Conservation (phyloP, 2,888 invertebrate species). For the Nezara viridula region DNA sequence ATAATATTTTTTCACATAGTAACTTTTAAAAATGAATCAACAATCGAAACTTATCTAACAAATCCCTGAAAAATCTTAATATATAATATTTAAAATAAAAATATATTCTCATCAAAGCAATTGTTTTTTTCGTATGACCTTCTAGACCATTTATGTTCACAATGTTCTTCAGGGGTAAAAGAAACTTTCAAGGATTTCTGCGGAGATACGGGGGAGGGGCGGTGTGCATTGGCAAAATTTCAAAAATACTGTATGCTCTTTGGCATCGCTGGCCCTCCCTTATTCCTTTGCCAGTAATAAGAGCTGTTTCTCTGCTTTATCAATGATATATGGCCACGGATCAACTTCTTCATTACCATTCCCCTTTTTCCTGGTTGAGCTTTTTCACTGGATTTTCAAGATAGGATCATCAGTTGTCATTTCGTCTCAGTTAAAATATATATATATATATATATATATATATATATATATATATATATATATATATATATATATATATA, state of each 20-base stretch:
- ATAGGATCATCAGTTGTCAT: background rate
- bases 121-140: no score
- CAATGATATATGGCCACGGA: background rate
- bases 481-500: no score
- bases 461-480: no score
- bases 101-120: no score
- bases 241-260: slow-evolving; percentile 30
- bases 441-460: no score
- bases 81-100: no score
- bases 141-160: no score
- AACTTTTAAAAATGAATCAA: no score
- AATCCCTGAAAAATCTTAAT: no score
- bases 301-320: background rate
- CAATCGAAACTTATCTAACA: no score
- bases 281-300: background rate
- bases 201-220: background rate
- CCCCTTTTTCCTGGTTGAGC: background rate
- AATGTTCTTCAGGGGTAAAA: background rate
- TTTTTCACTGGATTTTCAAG: background rate
- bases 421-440: no score
- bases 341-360: background rate
- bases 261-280: background rate
- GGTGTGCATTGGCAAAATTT: background rate
- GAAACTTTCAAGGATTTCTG: background rate
- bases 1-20: no score